Base-by-base conservation (phyloP, 2,888 invertebrate genomes). In the Parthenolecanium corni region DNA sequence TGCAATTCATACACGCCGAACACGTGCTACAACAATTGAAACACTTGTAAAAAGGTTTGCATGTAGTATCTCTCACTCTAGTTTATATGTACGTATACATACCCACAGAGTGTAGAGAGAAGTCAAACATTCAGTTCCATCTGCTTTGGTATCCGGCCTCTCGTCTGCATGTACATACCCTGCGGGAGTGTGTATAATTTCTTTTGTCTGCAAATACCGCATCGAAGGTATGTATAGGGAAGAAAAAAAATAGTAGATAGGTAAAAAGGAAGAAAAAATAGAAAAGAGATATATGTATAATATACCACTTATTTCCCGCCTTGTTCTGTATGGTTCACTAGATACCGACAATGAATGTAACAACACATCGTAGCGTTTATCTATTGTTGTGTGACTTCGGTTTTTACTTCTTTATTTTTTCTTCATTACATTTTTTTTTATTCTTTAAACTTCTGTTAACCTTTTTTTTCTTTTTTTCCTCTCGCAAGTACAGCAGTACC, bases 331-430 rank as follows among this genome's bases (percentile, higher is more conserved):
- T 58, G 58, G 58, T 58, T 58, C 46, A 58, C 58, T 58, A 58
- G 58, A 49, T 58, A 58, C 58, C 58, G 58, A 58, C 58, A 58
- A 58, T 58, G 58, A 58, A 58, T 58, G 58, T 58, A 58, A 58
- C 58, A 58, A 58, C 58, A 58, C 58, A 58, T 58, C 44, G 58
- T 31, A 49, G 47, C 58, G 46, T 58, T 58, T 58, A 58, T 36
- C 58, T 58, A 58, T 58, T 58, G 58, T 58, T 58, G 58, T 58
- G 49, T 58, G 58, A 58, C 58, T 49, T 58, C 58, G 58, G 58
- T 16, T 47, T 47, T 58, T 47, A 24, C 21, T 47, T 58, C 21
- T 16, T 21, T 25, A 11, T 21, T 23, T 49, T 23, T 49, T 3
- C 21, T 49, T 49, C 23, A 31, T 9, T 31, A 9, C 9, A 20